Conservation (phyloP, 2,797 vertebrate species). For the Huso huso region DNA sequence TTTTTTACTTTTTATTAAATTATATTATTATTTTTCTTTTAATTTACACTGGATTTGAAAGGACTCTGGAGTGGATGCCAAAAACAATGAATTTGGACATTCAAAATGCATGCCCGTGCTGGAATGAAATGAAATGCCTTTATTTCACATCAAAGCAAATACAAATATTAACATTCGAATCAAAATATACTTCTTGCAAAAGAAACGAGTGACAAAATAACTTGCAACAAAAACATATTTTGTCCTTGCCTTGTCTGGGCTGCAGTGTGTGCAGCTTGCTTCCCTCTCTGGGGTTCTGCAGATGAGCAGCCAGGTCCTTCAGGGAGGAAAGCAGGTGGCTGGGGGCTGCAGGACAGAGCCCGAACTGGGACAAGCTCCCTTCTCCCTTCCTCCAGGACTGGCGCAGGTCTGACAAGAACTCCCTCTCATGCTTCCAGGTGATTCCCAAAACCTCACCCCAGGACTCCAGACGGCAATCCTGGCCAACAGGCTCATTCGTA, state of each 20-base stretch:
- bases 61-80: too few species aligned
- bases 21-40: too few species aligned
- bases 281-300: not conserved
- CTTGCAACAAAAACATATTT: too few species aligned
- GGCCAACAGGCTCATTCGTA: too few species aligned
- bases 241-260: not conserved
- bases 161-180: too few species aligned
- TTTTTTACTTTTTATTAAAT: too few species aligned
- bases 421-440: not conserved
- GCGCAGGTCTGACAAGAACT: not conserved
- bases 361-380: not conserved
- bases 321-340: not conserved
- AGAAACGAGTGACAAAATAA: not conserved
- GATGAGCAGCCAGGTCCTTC: not conserved
- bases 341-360: not conserved
- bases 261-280: not conserved
- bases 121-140: too few species aligned
- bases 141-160: too few species aligned
- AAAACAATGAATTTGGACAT: too few species aligned
- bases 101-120: too few species aligned
- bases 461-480: not conserved
- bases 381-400: not conserved
- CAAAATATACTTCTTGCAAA: too few species aligned
- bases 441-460: not conserved
- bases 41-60: too few species aligned